Percentiles rank a stretch among this genome's conserved stretches.
phyloP scores from a whole-genome alignment of 1,140 invertebrate genomes.

The Caenorhabditis latens region DNA sequence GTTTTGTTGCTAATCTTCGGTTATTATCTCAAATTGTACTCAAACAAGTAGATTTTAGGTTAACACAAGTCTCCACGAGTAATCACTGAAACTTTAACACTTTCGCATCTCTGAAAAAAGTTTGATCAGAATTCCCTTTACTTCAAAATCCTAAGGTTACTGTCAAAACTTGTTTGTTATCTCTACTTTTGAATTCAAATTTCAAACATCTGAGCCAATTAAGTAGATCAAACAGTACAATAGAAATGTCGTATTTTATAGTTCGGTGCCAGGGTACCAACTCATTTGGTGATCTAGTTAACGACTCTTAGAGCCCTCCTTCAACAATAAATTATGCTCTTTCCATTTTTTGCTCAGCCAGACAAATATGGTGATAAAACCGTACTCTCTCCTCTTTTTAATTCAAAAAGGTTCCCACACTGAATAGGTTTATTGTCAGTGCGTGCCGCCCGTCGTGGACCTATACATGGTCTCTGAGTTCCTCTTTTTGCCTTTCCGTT shows the following conservation, averaged over 20 bases:
- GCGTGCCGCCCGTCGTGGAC: neutral
- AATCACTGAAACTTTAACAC: no score
- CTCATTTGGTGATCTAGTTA: neutral
- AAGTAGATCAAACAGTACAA: neutral
- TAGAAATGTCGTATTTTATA: neutral
- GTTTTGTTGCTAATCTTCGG: no score
- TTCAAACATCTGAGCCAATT: no score
- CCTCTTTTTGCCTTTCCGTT: neutral
- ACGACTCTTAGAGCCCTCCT: neutral
- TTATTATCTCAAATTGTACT: no score
- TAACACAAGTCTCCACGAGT: no score
- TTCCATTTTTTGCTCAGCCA: neutral
- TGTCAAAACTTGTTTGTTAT: no score
- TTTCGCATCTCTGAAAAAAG: no score
- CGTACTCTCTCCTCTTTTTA: neutral
- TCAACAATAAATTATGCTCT: neutral
- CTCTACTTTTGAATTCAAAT: no score
- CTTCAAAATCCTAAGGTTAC: no score
- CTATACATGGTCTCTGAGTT: neutral
- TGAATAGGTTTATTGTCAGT: conserved; percentile 1
- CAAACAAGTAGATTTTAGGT: no score
- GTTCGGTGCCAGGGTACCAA: neutral
- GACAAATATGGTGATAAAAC: neutral
- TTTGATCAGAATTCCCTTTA: no score
- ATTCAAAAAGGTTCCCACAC: conserved; percentile 31